Conservation (phyloP, 1,140 invertebrate species). For the Bombus breviceps region DNA sequence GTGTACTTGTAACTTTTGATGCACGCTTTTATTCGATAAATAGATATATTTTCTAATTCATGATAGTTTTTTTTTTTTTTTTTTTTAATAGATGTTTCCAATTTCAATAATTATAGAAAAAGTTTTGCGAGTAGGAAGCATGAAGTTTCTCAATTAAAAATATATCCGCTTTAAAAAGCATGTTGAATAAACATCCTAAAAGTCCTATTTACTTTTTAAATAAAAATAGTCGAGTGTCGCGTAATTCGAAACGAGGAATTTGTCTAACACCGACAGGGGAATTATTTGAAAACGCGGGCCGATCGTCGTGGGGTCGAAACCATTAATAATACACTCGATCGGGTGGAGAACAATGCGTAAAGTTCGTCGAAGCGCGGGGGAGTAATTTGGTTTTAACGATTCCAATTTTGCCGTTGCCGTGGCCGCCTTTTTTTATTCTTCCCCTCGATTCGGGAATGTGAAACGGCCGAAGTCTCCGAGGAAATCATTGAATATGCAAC, state of each 20-base stretch:
- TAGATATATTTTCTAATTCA: no score
- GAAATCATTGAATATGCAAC: conserved; percentile 89
- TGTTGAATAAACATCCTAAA: neutral
- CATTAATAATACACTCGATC: conserved; percentile 4
- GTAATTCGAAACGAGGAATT: neutral
- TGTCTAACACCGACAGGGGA: neutral
- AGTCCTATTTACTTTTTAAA: neutral
- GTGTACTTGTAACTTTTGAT: no score
- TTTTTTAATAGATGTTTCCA: no score
- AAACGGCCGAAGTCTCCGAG: conserved; percentile 83
- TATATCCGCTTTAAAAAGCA: no score
- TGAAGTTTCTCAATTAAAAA: no score
- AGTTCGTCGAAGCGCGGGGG: conserved; percentile 26
- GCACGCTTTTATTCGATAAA: no score
- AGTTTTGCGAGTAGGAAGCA: no score
- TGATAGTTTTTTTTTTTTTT: no score
- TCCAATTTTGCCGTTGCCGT: conserved; percentile 70
- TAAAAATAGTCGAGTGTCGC: neutral
- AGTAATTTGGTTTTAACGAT: conserved; percentile 71
- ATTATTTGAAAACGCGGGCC: neutral
- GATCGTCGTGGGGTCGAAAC: neutral
- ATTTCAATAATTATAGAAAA: no score
- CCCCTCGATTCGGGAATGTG: conserved; percentile 36
- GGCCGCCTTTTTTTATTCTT: conserved; percentile 34
- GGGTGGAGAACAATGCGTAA: conserved; percentile 3